Conservation (phyloP, 2,113 vertebrate species). For the Seriola dumerili region DNA sequence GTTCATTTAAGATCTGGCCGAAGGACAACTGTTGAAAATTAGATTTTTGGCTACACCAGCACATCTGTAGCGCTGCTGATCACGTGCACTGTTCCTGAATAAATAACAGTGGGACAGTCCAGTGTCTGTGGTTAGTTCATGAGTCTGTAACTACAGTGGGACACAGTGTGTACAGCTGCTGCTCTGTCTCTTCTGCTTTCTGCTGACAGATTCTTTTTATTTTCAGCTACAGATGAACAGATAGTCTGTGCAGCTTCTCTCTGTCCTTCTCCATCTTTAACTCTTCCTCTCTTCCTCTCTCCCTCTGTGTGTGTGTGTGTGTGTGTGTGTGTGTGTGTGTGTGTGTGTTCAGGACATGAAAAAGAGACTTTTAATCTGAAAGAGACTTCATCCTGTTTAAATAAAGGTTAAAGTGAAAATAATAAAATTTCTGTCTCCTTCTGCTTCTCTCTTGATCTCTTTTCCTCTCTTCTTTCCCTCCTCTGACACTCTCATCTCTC, state of each 20-base stretch:
- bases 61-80: too few relatives aligned
- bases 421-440: not conserved
- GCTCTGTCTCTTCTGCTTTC: not conserved
- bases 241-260: constrained; percentile 2
- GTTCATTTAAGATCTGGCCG: too few relatives aligned
- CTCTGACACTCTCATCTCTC: not conserved
- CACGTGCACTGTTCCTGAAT: too few relatives aligned
- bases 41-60: too few relatives aligned
- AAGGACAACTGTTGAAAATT: too few relatives aligned
- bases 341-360: too few relatives aligned
- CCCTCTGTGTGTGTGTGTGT: too few relatives aligned
- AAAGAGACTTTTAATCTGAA: constrained; percentile 29
- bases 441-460: not conserved
- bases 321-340: too few relatives aligned
- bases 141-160: too few relatives aligned
- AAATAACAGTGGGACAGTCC: too few relatives aligned
- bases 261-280: not conserved
- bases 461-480: not conserved
- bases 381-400: constrained; percentile 4
- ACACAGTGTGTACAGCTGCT: not conserved
- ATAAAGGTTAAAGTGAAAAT: constrained; percentile 15
- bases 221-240: not conserved
- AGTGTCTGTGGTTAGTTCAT: too few relatives aligned
- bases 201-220: not conserved
- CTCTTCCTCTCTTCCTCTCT: not conserved